Percentiles rank a stretch among this genome's conserved stretches.
Evolutionary conservation across 2,113 vertebrate species (phyloP).

Genomic region (Sinosuthora webbiana): DNA sequence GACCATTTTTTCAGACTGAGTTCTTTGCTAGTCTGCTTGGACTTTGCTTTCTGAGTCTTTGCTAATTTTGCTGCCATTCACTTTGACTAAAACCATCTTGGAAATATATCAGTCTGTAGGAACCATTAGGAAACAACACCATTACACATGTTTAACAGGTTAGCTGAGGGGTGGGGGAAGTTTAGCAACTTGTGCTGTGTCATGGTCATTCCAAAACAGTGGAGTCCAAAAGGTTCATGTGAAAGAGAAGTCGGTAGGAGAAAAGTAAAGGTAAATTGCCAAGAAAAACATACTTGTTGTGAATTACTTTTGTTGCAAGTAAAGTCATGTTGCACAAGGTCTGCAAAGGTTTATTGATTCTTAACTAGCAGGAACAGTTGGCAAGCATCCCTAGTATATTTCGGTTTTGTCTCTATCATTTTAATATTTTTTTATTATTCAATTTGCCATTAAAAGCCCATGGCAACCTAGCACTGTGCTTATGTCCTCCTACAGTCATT

Average conservation of each 20-base stretch:
- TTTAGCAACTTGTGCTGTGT: conserved; percentile 42
- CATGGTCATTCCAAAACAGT: conserved; percentile 28
- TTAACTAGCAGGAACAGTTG: background rate
- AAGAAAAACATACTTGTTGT: background rate
- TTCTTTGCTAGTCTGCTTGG: conserved; percentile 37
- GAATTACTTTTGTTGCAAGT: conserved; percentile 7
- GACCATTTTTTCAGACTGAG: conserved; percentile 26
- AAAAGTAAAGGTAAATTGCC: conserved; percentile 21
- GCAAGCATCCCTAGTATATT: background rate
- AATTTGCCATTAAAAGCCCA: conserved; percentile 36
- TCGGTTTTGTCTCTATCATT: conserved; percentile 1
- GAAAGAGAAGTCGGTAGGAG: background rate
- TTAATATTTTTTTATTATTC: conserved; percentile 43
- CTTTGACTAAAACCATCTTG: background rate
- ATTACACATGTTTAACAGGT: conserved; percentile 5
- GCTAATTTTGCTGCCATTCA: conserved; percentile 19
- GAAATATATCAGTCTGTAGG: conserved; percentile 26
- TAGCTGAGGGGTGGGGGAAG: conserved; percentile 13
- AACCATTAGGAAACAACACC: conserved; percentile 18
- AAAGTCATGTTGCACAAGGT: background rate
- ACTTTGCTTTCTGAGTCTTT: conserved; percentile 38
- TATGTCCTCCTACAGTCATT: conserved; percentile 36
- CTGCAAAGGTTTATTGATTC: conserved; percentile 25
- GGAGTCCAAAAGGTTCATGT: background rate
- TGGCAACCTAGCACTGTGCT: background rate